Percentiles rank a stretch among this genome's conserved stretches.
These are phyloP conservation scores for Myopa testacea DNA, from an alignment of 2,888 invertebrate genomes.

Conservation along the genomic window DNA sequence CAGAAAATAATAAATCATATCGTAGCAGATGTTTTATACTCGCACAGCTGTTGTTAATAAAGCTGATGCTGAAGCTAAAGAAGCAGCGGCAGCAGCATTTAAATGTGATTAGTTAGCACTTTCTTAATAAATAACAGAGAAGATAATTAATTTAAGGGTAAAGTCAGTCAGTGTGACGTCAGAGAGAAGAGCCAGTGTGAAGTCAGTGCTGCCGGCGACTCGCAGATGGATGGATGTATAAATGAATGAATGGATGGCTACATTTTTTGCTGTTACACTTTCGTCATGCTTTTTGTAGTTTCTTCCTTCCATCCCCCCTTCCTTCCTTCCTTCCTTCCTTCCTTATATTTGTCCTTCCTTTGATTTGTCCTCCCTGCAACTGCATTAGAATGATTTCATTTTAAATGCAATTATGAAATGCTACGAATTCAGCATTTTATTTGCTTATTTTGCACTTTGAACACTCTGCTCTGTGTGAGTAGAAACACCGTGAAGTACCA, in stretches of 20 bases:
- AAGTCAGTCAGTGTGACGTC: neutral
- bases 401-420: conserved; percentile 21
- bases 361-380: neutral
- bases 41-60: too few species aligned
- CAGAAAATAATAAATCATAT: too few species aligned
- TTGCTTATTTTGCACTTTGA: conserved; percentile 23
- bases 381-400: neutral
- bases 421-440: conserved; percentile 30
- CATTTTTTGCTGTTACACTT: neutral
- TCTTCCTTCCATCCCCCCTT: too few species aligned
- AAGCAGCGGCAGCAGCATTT: neutral
- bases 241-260: neutral
- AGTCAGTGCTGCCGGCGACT: neutral
- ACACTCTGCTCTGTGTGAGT: too few species aligned
- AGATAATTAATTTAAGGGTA: neutral
- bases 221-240: neutral
- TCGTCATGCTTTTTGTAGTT: neutral
- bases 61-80: neutral
- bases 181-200: too few species aligned
- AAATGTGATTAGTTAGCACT: neutral
- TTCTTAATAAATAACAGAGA: neutral
- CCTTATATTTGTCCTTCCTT: conserved; percentile 4
- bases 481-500: too few species aligned
- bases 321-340: too few species aligned
- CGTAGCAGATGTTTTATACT: too few species aligned